Conservation (phyloP, 2,113 vertebrate genomes). For the Eolophus roseicapilla region DNA sequence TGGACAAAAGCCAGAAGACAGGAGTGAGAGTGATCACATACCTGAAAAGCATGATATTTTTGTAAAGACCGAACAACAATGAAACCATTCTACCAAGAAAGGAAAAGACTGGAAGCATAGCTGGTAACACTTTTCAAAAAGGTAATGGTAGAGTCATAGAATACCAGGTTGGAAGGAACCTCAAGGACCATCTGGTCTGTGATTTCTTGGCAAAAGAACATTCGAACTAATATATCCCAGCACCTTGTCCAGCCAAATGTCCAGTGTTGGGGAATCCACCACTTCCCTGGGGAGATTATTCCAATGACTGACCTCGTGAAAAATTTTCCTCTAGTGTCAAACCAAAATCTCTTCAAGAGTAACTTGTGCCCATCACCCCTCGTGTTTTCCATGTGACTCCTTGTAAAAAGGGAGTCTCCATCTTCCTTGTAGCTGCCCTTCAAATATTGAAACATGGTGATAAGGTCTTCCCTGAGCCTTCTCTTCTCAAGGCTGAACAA, state of each 20-base stretch:
- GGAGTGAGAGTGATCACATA: background rate
- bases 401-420: background rate
- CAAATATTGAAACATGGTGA: background rate
- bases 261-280: background rate
- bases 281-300: background rate
- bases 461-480: background rate
- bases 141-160: background rate
- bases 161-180: background rate
- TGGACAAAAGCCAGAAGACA: background rate
- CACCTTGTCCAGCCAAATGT: background rate
- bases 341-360: background rate
- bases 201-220: background rate
- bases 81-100: background rate
- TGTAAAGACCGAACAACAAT: background rate
- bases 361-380: background rate
- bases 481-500: too few relatives aligned
- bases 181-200: background rate
- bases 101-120: background rate
- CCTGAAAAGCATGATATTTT: background rate
- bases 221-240: background rate
- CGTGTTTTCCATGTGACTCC: background rate
- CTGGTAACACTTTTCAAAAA: background rate
- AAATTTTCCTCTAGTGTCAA: too few relatives aligned
- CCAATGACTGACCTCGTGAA: background rate
- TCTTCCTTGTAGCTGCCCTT: background rate